phyloP scores from a whole-genome alignment of 2,797 vertebrate genomes.

The Loris lydekkerianus region DNA sequence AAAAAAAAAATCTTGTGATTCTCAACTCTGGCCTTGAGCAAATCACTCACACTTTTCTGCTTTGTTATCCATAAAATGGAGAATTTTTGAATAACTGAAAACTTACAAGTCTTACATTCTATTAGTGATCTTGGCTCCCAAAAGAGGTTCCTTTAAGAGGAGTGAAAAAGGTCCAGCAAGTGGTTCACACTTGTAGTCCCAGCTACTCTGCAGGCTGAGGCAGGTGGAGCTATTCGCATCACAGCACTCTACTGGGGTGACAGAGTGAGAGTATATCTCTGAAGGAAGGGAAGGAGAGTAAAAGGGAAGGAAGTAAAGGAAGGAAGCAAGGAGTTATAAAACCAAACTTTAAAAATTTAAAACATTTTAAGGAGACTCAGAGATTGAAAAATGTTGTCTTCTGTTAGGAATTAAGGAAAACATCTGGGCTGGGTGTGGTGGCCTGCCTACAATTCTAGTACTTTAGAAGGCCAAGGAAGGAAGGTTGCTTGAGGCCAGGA shows the following conservation, averaged over 20 bases:
- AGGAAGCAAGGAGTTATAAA: background rate
- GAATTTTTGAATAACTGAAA: background rate
- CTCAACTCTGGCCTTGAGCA: background rate
- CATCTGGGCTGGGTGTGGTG: background rate
- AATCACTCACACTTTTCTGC: constrained; percentile 3
- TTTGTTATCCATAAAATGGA: constrained; percentile 23
- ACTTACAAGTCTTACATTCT: background rate
- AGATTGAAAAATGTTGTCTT: background rate
- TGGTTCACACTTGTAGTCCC: no score
- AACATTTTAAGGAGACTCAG: background rate
- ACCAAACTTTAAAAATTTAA: background rate
- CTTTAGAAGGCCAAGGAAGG: background rate
- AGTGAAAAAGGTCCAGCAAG: background rate
- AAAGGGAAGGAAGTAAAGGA: no score
- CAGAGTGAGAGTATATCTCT: no score
- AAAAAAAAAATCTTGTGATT: background rate
- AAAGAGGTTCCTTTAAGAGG: background rate
- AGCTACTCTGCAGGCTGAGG: no score
- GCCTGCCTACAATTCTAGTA: background rate
- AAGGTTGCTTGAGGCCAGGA: background rate
- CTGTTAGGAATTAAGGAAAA: background rate
- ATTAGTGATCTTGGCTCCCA: background rate
- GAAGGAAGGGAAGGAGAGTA: no score
- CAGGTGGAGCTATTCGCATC: no score
- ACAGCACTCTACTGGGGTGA: no score